phyloP scores from a whole-genome alignment of 2,888 invertebrate species.

The Rhodophaea formosa region DNA sequence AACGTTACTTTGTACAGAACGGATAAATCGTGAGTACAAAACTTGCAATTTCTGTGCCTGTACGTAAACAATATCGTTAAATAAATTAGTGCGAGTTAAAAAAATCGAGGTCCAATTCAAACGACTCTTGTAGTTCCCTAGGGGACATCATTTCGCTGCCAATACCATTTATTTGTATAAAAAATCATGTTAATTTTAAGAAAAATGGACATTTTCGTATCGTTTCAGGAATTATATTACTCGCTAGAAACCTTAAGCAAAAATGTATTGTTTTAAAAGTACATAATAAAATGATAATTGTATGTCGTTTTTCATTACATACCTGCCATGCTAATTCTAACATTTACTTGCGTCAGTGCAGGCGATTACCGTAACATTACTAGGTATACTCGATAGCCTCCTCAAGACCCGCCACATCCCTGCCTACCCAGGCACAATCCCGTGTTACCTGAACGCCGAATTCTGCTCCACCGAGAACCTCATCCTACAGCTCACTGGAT shows the following conservation, averaged over 20 bases:
- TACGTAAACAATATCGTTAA: conserved; percentile 40
- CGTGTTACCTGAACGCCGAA: conserved; percentile 73
- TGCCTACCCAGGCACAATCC: conserved; percentile 73
- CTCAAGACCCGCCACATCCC: conserved; percentile 77
- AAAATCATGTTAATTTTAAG: conserved; percentile 76
- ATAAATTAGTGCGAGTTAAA: conserved; percentile 73
- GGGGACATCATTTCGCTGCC: conserved; percentile 53
- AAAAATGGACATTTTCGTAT: conserved; percentile 64
- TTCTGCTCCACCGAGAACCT: conserved; percentile 70
- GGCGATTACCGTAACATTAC: conserved; percentile 46
- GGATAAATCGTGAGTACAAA: neutral
- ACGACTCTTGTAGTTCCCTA: conserved; percentile 66
- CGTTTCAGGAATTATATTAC: conserved; percentile 72
- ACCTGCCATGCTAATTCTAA: conserved; percentile 28
- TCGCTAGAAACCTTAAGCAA: conserved; percentile 77
- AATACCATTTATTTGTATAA: conserved; percentile 63
- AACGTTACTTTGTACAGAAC: neutral
- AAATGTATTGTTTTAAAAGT: conserved; percentile 73
- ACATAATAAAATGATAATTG: conserved; percentile 71
- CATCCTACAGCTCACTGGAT: conserved; percentile 78
- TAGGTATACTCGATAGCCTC: conserved; percentile 55
- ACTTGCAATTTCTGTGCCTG: conserved; percentile 27
- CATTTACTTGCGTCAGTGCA: conserved; percentile 43
- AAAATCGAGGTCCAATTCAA: conserved; percentile 78
- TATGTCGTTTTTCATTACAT: conserved; percentile 30